These are phyloP conservation scores for Bombus picipes DNA, from an alignment of 1,140 invertebrate species.

Conservation along the genomic window DNA sequence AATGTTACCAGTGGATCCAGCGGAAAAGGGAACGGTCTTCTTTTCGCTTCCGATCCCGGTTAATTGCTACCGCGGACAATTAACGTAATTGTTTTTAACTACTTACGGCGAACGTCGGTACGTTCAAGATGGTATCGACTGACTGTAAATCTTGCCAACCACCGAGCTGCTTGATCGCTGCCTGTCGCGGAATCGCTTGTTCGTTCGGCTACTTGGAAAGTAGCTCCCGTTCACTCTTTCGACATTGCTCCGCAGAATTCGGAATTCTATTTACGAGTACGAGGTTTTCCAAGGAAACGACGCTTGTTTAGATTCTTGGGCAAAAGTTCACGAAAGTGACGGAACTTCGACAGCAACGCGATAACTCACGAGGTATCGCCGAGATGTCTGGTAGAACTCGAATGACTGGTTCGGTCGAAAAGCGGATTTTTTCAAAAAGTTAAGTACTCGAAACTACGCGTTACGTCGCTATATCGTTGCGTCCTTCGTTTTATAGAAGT, in stretches of 20 bases:
- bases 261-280: not conserved
- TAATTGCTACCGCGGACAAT: conserved; percentile 32
- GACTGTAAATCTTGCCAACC: conserved; percentile 29
- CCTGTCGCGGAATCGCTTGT: not conserved
- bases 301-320: not conserved
- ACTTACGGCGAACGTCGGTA: not conserved
- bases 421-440: no score
- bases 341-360: not conserved
- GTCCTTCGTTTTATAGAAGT: no score
- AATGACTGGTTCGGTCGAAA: not conserved
- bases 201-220: not conserved
- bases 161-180: not conserved
- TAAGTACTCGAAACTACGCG: no score
- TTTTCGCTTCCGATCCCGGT: not conserved
- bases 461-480: no score
- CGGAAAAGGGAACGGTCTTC: conserved; percentile 30
- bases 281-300: not conserved
- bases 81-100: conserved; percentile 47
- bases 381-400: no score
- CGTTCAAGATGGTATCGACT: not conserved
- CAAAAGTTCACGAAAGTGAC: not conserved
- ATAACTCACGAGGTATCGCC: not conserved
- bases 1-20: not conserved
- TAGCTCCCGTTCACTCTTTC: not conserved
- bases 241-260: not conserved